Evolutionary conservation across 1,140 invertebrate genomes (phyloP).

Genomic region (Potamilus streckersoni): DNA sequence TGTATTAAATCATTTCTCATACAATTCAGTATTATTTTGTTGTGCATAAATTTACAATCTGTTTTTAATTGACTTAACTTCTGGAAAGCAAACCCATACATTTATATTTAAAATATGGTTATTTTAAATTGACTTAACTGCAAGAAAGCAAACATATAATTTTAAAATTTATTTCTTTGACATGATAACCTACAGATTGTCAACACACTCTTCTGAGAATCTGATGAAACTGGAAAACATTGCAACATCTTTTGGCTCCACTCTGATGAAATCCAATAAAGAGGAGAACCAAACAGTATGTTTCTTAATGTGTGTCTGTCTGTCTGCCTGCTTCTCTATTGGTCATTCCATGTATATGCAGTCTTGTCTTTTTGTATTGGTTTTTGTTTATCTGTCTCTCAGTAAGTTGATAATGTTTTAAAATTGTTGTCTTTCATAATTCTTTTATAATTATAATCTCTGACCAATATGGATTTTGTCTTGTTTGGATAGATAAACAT

Average conservation of each 20-base stretch:
- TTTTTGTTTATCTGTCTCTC: not conserved
- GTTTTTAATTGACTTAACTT: too few species aligned
- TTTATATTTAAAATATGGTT: too few species aligned
- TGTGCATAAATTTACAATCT: too few species aligned
- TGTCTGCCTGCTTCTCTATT: not conserved
- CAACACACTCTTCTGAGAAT: conserved; percentile 44
- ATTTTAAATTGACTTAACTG: not conserved
- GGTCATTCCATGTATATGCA: too few species aligned
- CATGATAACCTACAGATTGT: conserved; percentile 48
- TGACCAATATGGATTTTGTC: not conserved
- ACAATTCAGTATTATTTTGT: too few species aligned
- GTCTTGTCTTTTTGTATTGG: not conserved
- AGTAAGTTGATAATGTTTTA: not conserved
- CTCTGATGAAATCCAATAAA: conserved; percentile 46
- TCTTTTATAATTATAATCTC: not conserved
- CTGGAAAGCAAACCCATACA: too few species aligned
- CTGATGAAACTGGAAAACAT: conserved; percentile 56
- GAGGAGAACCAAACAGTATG: conserved; percentile 9
- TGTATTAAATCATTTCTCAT: too few species aligned
- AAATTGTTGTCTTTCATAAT: not conserved
- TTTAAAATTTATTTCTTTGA: conserved; percentile 1
- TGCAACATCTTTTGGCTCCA: conserved; percentile 60
- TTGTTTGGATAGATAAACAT: not conserved
- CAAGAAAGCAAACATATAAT: too few species aligned
- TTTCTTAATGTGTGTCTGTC: conserved; percentile 1